phyloP scores from a whole-genome alignment of 2,888 invertebrate species.

The Polydrusus cervinus region DNA sequence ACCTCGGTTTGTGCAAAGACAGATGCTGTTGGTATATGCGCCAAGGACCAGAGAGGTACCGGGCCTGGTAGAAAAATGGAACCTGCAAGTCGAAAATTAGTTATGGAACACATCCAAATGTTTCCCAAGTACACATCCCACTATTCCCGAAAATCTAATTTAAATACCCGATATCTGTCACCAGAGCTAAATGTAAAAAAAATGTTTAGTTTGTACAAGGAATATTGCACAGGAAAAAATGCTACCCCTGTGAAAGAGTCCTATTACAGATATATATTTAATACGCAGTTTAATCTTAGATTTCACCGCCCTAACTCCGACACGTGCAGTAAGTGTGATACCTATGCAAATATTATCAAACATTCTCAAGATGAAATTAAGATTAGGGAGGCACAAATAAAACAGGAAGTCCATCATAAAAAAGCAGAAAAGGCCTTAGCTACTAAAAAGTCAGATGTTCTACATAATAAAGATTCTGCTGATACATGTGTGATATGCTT shows the following conservation, averaged over 20 bases:
- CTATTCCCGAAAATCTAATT: slow-evolving; percentile 25
- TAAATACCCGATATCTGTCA: slow-evolving; percentile 23
- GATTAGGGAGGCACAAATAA: slow-evolving; percentile 12
- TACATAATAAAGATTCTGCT: slow-evolving; percentile 24
- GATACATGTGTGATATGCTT: slow-evolving; percentile 45
- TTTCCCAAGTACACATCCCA: slow-evolving; percentile 14
- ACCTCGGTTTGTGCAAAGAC: slow-evolving; percentile 31
- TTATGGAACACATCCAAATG: slow-evolving; percentile 20
- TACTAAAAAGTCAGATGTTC: slow-evolving; percentile 30
- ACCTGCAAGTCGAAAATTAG: slow-evolving; percentile 11
- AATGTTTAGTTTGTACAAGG: slow-evolving; percentile 20
- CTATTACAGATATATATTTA: slow-evolving; percentile 35
- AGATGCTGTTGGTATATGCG: slow-evolving; percentile 5
- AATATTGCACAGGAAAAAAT: slow-evolving; percentile 18
- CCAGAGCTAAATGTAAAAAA: slow-evolving; percentile 20
- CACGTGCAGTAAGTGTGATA: slow-evolving; percentile 20
- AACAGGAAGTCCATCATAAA: slow-evolving; percentile 25
- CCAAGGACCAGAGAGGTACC: slow-evolving; percentile 15
- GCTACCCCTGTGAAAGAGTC: slow-evolving; percentile 23
- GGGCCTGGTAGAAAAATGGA: slow-evolving; percentile 23
- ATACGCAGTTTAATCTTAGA: slow-evolving; percentile 22
- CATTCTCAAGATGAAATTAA: slow-evolving; percentile 36
- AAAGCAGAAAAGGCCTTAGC: slow-evolving; percentile 17
- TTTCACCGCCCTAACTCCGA: slow-evolving; percentile 38
- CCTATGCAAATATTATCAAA: slow-evolving; percentile 30